Conservation (phyloP, 2,888 invertebrate species). For the Sipha maydis region DNA sequence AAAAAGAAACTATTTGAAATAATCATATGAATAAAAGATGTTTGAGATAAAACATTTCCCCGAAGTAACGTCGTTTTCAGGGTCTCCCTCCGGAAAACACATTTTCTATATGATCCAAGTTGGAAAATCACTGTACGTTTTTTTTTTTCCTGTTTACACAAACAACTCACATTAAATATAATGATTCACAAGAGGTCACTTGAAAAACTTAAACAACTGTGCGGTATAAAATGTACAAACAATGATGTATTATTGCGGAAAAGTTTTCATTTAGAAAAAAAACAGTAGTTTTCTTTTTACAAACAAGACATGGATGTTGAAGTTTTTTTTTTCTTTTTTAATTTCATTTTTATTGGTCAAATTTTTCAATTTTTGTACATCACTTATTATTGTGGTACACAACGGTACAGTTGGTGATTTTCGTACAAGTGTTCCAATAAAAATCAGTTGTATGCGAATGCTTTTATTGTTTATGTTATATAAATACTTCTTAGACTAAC, state of each 20-base stretch:
- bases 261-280: slow-evolving; percentile 48
- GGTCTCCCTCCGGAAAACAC: slow-evolving; percentile 32
- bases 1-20: slow-evolving; percentile 34
- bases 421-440: background rate
- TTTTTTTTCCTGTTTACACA: slow-evolving; percentile 37
- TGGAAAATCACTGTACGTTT: slow-evolving; percentile 46
- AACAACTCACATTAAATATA: slow-evolving; percentile 51
- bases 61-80: background rate
- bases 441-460: background rate
- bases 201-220: slow-evolving; percentile 44
- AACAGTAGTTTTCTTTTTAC: slow-evolving; percentile 4
- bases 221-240: slow-evolving; percentile 18
- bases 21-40: slow-evolving; percentile 61
- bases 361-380: background rate
- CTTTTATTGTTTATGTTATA: too few species aligned
- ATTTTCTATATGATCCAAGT: slow-evolving; percentile 40
- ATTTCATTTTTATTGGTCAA: background rate
- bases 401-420: background rate
- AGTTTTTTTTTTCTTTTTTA: background rate
- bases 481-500: too few species aligned
- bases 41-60: slow-evolving; percentile 54
- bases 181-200: slow-evolving; percentile 51
- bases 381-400: background rate
- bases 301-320: background rate
- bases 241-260: slow-evolving; percentile 35